Percentiles rank a stretch among this genome's conserved stretches.
These are phyloP conservation scores for Pedetes capensis DNA, from an alignment of 2,113 vertebrate species.

Conservation along the genomic window DNA sequence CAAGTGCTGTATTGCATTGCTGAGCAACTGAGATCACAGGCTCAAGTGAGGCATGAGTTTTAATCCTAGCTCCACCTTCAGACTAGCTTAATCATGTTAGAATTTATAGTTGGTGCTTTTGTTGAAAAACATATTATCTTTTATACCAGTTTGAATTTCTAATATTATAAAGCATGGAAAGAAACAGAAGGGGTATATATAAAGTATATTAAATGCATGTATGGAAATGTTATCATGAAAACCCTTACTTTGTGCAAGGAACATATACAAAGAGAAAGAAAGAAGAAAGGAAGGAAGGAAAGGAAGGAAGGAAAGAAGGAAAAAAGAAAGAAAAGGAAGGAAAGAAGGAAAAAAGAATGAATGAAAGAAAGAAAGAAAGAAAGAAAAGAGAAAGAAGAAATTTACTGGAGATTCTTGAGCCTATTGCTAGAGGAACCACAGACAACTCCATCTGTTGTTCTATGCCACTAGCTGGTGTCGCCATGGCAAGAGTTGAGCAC, in stretches of 20 bases:
- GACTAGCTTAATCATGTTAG: neutral
- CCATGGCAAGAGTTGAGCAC: accelerated
- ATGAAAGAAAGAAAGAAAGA: too few species aligned
- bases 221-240: too few species aligned
- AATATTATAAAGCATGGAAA: neutral
- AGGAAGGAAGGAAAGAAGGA: too few species aligned
- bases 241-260: too few species aligned
- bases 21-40: neutral
- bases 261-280: too few species aligned
- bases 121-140: neutral
- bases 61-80: neutral
- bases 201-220: too few species aligned
- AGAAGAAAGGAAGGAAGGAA: too few species aligned
- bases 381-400: neutral
- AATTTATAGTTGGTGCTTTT: neutral
- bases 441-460: neutral
- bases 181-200: too few species aligned
- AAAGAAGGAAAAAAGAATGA: too few species aligned
- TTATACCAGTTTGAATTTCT: neutral
- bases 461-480: neutral
- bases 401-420: neutral
- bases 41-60: neutral
- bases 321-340: too few species aligned
- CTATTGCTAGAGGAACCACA: neutral
- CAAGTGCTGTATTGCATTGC: neutral